Base-by-base conservation (phyloP, 2,888 invertebrate genomes). In the Tiliacea aurago region DNA sequence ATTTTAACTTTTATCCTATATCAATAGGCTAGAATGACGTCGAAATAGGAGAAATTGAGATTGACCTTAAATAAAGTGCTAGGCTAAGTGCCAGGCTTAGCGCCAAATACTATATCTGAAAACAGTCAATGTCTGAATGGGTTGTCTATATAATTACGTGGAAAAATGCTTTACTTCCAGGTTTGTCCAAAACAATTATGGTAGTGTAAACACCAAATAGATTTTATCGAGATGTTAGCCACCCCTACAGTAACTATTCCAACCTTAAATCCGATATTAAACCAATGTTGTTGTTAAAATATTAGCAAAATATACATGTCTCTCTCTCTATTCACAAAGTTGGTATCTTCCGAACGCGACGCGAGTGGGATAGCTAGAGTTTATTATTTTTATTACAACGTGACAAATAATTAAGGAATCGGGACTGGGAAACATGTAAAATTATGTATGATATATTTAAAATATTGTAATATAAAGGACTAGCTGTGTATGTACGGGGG, bases 221-320 rank as follows among this genome's bases (percentile, higher is more conserved):
- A 43, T 72, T n/a, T 51, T 72, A 43, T 55, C 23, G 18, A 53
- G 51, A 80, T 37, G 49, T 43, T 18, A 28, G 20, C 37, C 66
- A 62, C 83, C 55, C 2, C 83, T 69, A 70, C 85, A 85, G 83
- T 76, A 75, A 75, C 72, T 70, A 70, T 73, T 78, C 47, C 55
- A 53, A 63, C 66, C 20, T 65, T 59, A 13, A 56, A 64, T 76
- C 85, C 63, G 76, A 81, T 85, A 87, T 86, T 86, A 72, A 80
- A 77, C 71, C 56, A 76, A 81, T 78, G 72, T 84, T 85, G 76
- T 87, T 86, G 73, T 85, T 79, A 73, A 70, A 80, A 73, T 84
- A 71, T 84, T 87, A 87, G 87, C 41, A 43, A 88, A 87, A 77
- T 87, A 84, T 88, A 88, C 87, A 78, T 33, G 73, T 84, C 80